A percentile compares a stretch with the other conserved stretches of the same genome.
Conservation (phyloP, 2,888 invertebrate genomes). For the Tachina fera region DNA sequence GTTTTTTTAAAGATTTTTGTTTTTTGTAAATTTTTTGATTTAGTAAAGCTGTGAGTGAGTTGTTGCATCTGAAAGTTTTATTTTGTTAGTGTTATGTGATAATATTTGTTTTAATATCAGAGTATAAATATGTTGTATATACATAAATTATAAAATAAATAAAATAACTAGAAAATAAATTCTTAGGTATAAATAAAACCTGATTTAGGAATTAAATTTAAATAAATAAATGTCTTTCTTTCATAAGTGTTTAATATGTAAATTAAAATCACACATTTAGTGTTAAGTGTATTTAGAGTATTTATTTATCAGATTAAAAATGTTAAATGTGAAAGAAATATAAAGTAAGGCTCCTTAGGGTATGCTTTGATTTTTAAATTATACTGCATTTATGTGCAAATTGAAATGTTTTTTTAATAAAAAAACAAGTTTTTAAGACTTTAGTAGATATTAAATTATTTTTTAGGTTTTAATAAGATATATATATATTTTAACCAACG, state of each 20-base stretch:
- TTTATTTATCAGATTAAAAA: not conserved
- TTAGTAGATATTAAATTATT: not conserved
- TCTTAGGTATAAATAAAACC: conserved; percentile 5
- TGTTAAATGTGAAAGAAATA: not conserved
- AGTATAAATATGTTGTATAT: conserved; percentile 42
- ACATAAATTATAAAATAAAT: conserved; percentile 18
- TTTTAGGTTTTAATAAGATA: not conserved
- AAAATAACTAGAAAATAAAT: not conserved
- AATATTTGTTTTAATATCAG: conserved; percentile 33
- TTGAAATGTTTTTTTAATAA: not conserved
- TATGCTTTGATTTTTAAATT: not conserved
- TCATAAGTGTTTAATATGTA: not conserved
- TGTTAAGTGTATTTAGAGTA: not conserved
- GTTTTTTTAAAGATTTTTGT: no score
- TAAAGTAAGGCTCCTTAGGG: not conserved
- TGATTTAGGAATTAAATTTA: not conserved
- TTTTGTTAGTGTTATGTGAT: conserved; percentile 48
- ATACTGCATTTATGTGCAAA: not conserved
- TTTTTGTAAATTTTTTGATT: not conserved
- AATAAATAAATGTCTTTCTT: not conserved
- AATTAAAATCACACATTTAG: not conserved
- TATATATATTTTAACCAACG: not conserved
- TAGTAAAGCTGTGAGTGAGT: not conserved
- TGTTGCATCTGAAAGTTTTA: not conserved
- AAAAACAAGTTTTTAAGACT: not conserved